Conservation (phyloP, 2,888 invertebrate species). For the Pachycephus smyrnensis region DNA sequence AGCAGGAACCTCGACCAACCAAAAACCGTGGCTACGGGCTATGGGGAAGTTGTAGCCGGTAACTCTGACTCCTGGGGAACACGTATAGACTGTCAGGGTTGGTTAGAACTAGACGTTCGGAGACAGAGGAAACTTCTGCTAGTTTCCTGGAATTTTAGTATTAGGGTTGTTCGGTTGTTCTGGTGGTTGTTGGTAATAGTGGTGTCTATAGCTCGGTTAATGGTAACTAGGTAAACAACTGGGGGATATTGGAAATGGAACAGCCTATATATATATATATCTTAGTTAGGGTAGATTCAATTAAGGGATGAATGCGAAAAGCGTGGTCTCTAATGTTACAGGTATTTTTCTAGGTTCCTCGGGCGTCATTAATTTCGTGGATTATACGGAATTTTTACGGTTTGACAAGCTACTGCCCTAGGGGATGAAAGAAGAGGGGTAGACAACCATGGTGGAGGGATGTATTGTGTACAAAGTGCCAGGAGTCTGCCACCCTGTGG, state of each 20-base stretch:
- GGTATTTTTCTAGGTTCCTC: not conserved
- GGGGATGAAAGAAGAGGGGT: not conserved
- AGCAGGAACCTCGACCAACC: not conserved
- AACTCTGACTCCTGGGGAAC: not conserved
- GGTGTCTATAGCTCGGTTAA: not conserved
- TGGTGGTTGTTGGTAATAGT: not conserved
- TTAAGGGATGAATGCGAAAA: not conserved
- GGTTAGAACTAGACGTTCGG: not conserved
- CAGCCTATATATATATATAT: not conserved
- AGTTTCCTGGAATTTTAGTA: not conserved
- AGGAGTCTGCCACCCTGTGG: slow-evolving; percentile 11
- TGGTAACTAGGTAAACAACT: not conserved
- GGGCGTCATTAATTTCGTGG: not conserved
- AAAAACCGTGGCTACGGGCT: not conserved
- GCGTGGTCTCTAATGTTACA: not conserved
- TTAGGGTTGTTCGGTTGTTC: not conserved
- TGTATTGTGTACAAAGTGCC: slow-evolving; percentile 23
- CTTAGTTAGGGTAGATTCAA: not conserved
- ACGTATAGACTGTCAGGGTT: not conserved
- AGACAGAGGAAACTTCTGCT: not conserved
- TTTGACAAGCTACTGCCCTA: not conserved
- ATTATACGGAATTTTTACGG: not conserved
- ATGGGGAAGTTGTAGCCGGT: slow-evolving; percentile 5
- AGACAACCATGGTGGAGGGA: not conserved
- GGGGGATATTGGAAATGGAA: not conserved